A percentile compares a stretch with the other conserved stretches of the same genome.
These are phyloP conservation scores for Kuschelorhynchus macadamiae DNA, from an alignment of 2,888 invertebrate genomes.

Conservation along the genomic window DNA sequence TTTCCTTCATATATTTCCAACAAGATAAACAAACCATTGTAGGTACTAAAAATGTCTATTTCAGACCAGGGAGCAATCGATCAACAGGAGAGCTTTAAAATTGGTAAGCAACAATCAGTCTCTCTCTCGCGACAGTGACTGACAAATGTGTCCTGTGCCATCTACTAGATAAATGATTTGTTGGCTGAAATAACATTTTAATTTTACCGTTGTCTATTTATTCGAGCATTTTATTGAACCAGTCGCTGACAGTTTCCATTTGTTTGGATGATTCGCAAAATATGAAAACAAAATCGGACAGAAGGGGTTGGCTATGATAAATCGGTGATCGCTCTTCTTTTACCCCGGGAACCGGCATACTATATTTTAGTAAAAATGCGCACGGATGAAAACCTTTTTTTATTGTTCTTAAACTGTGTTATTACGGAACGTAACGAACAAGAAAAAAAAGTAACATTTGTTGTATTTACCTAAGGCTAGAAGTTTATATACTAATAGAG, in stretches of 20 bases:
- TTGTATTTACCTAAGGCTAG: no score
- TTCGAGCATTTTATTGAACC: conserved; percentile 17
- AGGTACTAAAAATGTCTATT: conserved; percentile 5
- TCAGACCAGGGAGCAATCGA: conserved; percentile 19
- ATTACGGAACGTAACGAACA: no score
- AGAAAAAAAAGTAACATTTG: no score
- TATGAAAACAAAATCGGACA: not conserved
- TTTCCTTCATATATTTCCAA: no score
- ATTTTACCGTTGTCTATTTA: conserved; percentile 26
- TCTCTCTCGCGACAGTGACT: conserved; percentile 37
- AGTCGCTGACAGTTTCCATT: conserved; percentile 13
- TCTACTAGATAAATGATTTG: conserved; percentile 43
- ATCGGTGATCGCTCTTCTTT: not conserved
- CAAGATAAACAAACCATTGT: not conserved
- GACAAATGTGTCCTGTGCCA: conserved; percentile 41
- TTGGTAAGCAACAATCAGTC: conserved; percentile 45
- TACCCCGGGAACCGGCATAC: no score
- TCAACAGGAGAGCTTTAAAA: conserved; percentile 29
- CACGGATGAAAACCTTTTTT: not conserved
- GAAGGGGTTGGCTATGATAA: not conserved
- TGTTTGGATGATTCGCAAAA: conserved; percentile 4
- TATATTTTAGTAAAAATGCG: no score
- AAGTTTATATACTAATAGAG: no score
- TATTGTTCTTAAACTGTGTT: not conserved
- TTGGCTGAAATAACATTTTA: conserved; percentile 31